Conservation (phyloP, 1,140 invertebrate genomes). For the Drosophila sturtevanti region DNA sequence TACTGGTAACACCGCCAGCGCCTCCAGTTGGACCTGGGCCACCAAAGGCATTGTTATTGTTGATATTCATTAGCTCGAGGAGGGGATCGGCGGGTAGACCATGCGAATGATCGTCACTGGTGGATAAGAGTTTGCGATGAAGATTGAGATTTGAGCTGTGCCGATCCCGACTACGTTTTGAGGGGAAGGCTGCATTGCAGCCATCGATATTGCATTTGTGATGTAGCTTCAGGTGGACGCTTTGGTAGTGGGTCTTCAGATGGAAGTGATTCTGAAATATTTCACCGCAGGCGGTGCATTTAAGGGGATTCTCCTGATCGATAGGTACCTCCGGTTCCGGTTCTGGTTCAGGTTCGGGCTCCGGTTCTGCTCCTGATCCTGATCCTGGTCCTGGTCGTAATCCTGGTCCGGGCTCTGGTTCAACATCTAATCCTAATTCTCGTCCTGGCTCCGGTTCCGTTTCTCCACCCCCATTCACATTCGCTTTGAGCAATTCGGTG, state of each 20-base stretch:
- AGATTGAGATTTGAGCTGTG: constrained; percentile 96
- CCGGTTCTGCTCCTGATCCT: neutral
- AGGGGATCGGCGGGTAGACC: constrained; percentile 78
- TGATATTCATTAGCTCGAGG: constrained; percentile 76
- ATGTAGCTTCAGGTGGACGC: constrained; percentile 97
- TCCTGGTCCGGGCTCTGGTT: constrained; percentile 21
- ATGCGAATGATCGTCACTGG: constrained; percentile 84
- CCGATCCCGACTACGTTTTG: constrained; percentile 94
- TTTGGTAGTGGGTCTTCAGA: constrained; percentile 98
- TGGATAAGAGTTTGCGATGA: constrained; percentile 93
- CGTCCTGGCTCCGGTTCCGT: constrained; percentile 3
- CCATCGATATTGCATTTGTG: constrained; percentile 97
- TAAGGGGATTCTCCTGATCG: constrained; percentile 88
- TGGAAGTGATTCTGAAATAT: constrained; percentile 97
- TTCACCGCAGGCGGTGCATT: constrained; percentile 96
- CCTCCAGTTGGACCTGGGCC: constrained; percentile 2
- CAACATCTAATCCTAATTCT: neutral
- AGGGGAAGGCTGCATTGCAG: constrained; percentile 98
- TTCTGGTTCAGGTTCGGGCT: constrained; percentile 34
- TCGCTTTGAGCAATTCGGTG: constrained; percentile 25
- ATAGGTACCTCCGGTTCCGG: constrained; percentile 91
- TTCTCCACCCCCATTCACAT: neutral
- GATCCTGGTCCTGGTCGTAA: too few species aligned
- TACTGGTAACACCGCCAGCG: constrained; percentile 57
- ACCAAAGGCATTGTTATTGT: constrained; percentile 76